Evolutionary conservation across 2,888 invertebrate species (phyloP).

Genomic region (Meganola albula): DNA sequence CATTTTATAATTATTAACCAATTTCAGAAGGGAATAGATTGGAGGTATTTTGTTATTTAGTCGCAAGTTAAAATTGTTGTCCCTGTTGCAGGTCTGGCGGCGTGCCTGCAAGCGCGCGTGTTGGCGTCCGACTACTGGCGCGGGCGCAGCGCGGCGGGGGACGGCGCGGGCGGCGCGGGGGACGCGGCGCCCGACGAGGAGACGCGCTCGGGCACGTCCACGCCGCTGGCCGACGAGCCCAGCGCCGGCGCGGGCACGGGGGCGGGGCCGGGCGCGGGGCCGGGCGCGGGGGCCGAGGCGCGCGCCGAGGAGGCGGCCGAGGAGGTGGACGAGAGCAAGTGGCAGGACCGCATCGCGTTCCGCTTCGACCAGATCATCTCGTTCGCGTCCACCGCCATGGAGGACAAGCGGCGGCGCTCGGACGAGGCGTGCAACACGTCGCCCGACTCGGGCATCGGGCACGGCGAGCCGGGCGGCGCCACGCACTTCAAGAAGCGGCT

Average conservation of each 20-base stretch:
- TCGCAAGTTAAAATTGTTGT: too few relatives aligned
- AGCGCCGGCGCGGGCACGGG: constrained; percentile 30
- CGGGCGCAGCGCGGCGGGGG: constrained; percentile 67
- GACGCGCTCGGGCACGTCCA: constrained; percentile 14
- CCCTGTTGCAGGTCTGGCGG: constrained; percentile 86
- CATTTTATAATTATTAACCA: too few relatives aligned
- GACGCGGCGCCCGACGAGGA: constrained; percentile 30
- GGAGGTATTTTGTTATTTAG: too few relatives aligned
- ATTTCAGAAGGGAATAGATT: too few relatives aligned
- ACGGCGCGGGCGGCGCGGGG: constrained; percentile 36
- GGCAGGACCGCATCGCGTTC: constrained; percentile 95
- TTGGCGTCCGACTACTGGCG: constrained; percentile 81
- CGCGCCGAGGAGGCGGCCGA: constrained; percentile 79
- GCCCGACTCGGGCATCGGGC: constrained; percentile 89
- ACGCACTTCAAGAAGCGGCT: constrained; percentile 88
- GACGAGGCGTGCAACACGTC: constrained; percentile 91
- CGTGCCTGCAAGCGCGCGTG: constrained; percentile 88
- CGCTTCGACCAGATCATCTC: constrained; percentile 96
- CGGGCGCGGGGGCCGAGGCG: too few relatives aligned
- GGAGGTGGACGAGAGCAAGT: constrained; percentile 89
- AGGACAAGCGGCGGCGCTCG: constrained; percentile 89
- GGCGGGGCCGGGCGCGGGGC: constrained; percentile 34
- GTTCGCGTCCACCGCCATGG: constrained; percentile 94
- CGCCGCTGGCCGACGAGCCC: constrained; percentile 33
- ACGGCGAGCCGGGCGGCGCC: constrained; percentile 75